A percentile compares a stretch with the other conserved stretches of the same genome.
These are phyloP conservation scores for Halisarca cf. caerulea DNA, from an alignment of 37 sponge, comb jelly and placozoan species.

Conservation along the genomic window DNA sequence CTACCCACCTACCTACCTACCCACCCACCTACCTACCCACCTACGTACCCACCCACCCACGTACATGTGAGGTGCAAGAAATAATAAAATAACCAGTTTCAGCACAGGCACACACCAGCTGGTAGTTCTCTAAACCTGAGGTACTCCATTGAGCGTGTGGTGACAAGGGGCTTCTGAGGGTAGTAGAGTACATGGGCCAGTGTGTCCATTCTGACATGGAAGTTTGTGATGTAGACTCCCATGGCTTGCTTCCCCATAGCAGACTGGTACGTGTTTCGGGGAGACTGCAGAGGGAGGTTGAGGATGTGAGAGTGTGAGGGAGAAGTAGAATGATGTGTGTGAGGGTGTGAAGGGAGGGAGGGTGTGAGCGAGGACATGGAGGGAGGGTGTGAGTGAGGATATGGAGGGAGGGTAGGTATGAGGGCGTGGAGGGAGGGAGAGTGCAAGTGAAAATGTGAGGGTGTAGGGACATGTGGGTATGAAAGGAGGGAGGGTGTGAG, in stretches of 20 bases:
- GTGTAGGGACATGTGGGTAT: constrained; percentile 30
- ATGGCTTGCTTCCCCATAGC: constrained; percentile 99
- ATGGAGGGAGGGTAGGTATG: no score
- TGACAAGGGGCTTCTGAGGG: constrained; percentile 99
- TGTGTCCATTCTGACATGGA: constrained; percentile 99
- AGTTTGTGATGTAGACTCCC: constrained; percentile 99
- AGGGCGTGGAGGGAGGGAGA: no score
- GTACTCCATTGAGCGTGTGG: constrained; percentile 99
- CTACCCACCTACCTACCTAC: no score
- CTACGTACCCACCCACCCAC: no score
- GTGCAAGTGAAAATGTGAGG: background rate
- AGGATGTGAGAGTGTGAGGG: no score
- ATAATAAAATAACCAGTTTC: no score
- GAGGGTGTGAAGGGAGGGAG: no score
- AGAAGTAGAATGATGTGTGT: no score
- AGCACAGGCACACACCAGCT: constrained; percentile 90
- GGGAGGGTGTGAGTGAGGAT: no score
- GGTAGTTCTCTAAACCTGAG: constrained; percentile 98
- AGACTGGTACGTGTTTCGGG: constrained; percentile 99
- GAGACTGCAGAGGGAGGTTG: constrained; percentile 52
- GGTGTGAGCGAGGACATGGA: no score
- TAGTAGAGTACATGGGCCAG: constrained; percentile 99
- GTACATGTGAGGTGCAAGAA: no score
- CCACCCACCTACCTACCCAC: no score
- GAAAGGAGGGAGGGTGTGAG: constrained; percentile 25